Evolutionary conservation across 2,888 invertebrate species (phyloP).

Genomic region (Melanotus villosus): DNA sequence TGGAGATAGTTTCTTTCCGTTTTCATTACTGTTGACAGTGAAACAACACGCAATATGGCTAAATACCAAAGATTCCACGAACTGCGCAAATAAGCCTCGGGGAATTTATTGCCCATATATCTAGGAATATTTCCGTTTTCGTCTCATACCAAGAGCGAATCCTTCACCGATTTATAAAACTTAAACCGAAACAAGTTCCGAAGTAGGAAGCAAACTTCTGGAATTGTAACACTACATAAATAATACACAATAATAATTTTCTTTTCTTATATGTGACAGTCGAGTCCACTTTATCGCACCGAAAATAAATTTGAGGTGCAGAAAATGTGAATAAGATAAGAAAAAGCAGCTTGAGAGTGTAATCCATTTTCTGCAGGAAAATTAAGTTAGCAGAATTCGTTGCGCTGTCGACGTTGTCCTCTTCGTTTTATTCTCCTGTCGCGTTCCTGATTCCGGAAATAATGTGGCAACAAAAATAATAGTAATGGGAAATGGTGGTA

Average conservation of each 20-base stretch:
- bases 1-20: neutral
- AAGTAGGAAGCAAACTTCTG: neutral
- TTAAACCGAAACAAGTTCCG: neutral
- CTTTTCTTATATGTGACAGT: conserved; percentile 15
- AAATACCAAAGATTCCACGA: conserved; percentile 16
- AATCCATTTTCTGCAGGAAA: conserved; percentile 43
- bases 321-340: conserved; percentile 44
- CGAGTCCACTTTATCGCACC: conserved; percentile 28
- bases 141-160: neutral
- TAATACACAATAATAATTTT: conserved; percentile 31
- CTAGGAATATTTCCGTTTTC: conserved; percentile 15
- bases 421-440: conserved; percentile 27
- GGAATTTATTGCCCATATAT: conserved; percentile 29
- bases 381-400: conserved; percentile 44
- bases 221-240: conserved; percentile 15
- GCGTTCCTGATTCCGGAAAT: conserved; percentile 25
- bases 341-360: conserved; percentile 34
- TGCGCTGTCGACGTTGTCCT: conserved; percentile 21
- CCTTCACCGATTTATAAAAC: neutral
- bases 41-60: conserved; percentile 4
- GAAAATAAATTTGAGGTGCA: conserved; percentile 41
- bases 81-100: neutral
- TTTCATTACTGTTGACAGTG: conserved; percentile 2
- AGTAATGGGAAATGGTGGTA: conserved; percentile 23
- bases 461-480: conserved; percentile 25